Evolutionary conservation across 2,888 invertebrate species (phyloP), one percentile per base, ranked within the genome.

Genomic region (Cryptosula pallasiana): DNA sequence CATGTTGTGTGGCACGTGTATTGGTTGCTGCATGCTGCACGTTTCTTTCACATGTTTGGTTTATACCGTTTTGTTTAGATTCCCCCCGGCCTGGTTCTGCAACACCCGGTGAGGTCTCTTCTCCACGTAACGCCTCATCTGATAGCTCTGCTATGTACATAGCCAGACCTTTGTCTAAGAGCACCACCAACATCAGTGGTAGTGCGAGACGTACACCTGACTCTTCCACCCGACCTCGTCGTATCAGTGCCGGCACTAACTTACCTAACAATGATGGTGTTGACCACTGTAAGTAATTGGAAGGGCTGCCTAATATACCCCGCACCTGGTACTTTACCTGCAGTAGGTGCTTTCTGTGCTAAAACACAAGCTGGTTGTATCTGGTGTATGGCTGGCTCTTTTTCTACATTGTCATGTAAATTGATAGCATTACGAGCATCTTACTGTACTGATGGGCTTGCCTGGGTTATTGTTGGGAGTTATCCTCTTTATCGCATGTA

Each of bases 81-180:
- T 63, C 63, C 32, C 63, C 63, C n/a, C 2, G 63, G 32, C 63
- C 63, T 32, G 63, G 63, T 32, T 63, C 63, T 2, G 27, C 63
- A 63, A 63, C 63, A 9, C 63, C 63, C 63, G 63, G 63, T 9
- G 63, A 63, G 13, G 63, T 27, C 13, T 34, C 29, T n/a, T 63
- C 63, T 32, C 63, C 63, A 5, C 20, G 63, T 13, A 32, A 20
- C 13, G 27, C 63, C 29, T 29, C 9, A 29, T 9, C 27, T 5
- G 63, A 63, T 27, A 32, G 32, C 63, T 63, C 63, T 27, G 63
- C 63, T 27, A 63, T 63, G 63, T 63, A 63, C n/a, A 63, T 63
- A 29, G 63, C 63, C 2, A 20, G 63, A n/a, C 63, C 63, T 27
- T 27, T 63, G 32, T 63, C 63, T 13, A 63, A 63, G 32, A 63